Evolutionary conservation across 2,888 invertebrate species (phyloP), one percentile per base, ranked within the genome.

Genomic region (Gari tellinella): DNA sequence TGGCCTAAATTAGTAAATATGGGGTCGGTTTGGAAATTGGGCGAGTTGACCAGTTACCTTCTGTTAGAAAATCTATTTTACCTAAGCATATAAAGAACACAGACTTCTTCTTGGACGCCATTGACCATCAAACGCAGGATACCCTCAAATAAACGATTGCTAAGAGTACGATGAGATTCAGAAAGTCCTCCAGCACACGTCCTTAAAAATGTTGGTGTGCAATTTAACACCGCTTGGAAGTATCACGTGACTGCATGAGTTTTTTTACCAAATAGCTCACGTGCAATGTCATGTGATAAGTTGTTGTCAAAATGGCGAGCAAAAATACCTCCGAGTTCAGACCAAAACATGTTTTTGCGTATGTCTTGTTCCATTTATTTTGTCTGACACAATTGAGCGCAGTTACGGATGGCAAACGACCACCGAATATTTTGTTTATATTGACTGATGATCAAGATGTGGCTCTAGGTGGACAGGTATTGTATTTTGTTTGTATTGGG

Each of bases 401-500:
- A 38, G 40, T 40, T 19, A 26, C 31, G 1, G 1, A 19, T 4
- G 31, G 14, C 0, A 68, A 64, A 57, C 3, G 21, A 53, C 53
- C 98, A 0, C 98, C 99, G 0, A 99, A 99, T 91, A 98, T 99
- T 78, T 95, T 99, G 69, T 94, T 99, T 81, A 96, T 99, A 82
- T 93, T 99, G 78, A 99, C 99, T 21, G 99, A 99, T 92, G 99
- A 99, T 92, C 99, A 99, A 93, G 99, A 99, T 91, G 96, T 98
- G 15, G 97, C 98, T 92, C 93, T 99, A 80, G 98, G 96, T 92
- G 90, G 90, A 60, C 81, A 86, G 88, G 91, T 91, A 62, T 17
- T 31, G 1, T 1, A n/a, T n/a, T n/a, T n/a, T 31, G 31, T 7
- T 31, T 31, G 31, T 31, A 7, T 31, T 31, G 31, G 10, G 31